Conservation (phyloP, 35 echinoderm and acorn worm genomes). For the Ophiothrix spiculata region DNA sequence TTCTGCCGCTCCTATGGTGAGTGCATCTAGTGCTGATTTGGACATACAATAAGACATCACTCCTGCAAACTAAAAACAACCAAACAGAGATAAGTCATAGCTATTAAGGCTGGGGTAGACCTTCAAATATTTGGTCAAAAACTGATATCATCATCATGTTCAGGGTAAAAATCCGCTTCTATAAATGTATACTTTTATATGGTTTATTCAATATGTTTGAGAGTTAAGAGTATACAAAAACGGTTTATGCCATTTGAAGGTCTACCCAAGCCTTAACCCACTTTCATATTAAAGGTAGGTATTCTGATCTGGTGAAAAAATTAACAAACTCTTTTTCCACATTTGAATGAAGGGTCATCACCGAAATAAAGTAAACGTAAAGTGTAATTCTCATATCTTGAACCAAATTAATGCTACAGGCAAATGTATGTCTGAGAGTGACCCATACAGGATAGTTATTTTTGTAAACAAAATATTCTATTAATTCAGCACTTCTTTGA, state of each 20-base stretch:
- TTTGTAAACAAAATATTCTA: too few relatives aligned
- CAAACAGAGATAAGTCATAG: neutral
- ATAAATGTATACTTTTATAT: neutral
- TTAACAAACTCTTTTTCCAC: too few relatives aligned
- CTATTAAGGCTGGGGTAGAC: neutral
- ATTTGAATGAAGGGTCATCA: too few relatives aligned
- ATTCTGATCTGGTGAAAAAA: too few relatives aligned
- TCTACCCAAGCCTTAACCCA: too few relatives aligned
- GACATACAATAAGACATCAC: slow-evolving; percentile 67
- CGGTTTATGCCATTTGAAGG: neutral
- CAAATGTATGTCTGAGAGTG: too few relatives aligned
- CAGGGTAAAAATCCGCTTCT: too few relatives aligned
- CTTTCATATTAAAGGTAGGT: too few relatives aligned
- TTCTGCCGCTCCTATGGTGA: slow-evolving; percentile 21
- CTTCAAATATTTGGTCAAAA: neutral
- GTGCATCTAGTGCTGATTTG: slow-evolving; percentile 45
- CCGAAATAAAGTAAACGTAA: neutral
- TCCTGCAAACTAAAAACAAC: slow-evolving; percentile 41
- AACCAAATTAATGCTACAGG: too few relatives aligned
- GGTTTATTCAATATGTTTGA: neutral
- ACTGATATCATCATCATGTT: neutral
- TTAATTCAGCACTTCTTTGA: too few relatives aligned
- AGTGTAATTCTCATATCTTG: neutral
- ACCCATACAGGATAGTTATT: too few relatives aligned
- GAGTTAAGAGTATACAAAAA: neutral